These are phyloP conservation scores for Platichthys flesus DNA, from an alignment of 2,113 vertebrate species.

Conservation along the genomic window DNA sequence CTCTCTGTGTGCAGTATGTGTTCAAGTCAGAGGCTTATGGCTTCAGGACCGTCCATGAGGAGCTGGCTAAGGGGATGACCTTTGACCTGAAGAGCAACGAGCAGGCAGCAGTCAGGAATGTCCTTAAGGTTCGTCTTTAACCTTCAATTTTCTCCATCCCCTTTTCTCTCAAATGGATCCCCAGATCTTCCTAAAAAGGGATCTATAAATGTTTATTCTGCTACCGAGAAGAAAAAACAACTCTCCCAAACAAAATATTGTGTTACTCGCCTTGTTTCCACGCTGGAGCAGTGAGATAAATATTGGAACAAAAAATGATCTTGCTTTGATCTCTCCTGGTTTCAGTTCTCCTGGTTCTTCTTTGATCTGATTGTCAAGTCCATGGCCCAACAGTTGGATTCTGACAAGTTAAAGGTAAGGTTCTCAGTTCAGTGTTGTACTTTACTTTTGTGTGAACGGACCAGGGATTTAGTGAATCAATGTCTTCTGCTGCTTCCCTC, in stretches of 20 bases:
- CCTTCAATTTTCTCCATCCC: too few relatives aligned
- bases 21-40: constrained; percentile 90
- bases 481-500: background rate
- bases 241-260: too few relatives aligned
- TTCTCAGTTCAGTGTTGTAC: background rate
- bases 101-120: constrained; percentile 86
- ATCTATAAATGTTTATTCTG: too few relatives aligned
- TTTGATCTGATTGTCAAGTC: constrained; percentile 94
- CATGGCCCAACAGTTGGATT: constrained; percentile 94
- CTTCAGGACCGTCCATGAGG: constrained; percentile 93
- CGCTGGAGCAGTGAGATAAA: background rate
- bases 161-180: background rate
- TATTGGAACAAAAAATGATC: background rate
- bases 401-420: constrained; percentile 88
- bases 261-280: too few relatives aligned
- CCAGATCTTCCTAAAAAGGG: too few relatives aligned
- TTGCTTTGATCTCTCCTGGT: constrained; percentile 25
- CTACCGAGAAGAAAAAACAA: too few relatives aligned
- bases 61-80: constrained; percentile 90
- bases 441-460: background rate
- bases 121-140: constrained; percentile 87
- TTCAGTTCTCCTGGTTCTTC: constrained; percentile 98
- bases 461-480: background rate
- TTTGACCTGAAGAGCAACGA: constrained; percentile 94
- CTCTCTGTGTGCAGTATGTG: constrained; percentile 84